Evolutionary conservation across 2,888 invertebrate genomes (phyloP), one percentile per base, ranked within the genome.

Genomic region (Dolichomitus sp.): DNA sequence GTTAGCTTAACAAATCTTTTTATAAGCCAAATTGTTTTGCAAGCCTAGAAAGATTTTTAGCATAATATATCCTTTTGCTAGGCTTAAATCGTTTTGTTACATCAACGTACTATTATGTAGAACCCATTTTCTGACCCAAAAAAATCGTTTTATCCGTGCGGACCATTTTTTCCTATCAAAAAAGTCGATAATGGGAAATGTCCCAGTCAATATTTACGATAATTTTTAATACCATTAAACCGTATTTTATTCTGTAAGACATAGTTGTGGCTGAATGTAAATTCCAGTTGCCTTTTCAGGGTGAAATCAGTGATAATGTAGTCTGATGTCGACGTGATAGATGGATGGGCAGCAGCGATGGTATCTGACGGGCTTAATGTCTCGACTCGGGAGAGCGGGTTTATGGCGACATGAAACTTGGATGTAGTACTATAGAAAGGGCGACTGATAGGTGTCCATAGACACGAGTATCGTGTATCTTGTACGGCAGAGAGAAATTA

Each of bases 391-490:
- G 59, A 17, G 59, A 59, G 33, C 14, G 6, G 23, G 19, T 23
- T 42, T 40, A 42, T 23, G 6, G 4, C 11, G 17, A 42, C 17
- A 42, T 63, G 63, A 23, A 37, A 63, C 17, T 61, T 40, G 61
- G 17, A 37, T 61, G 61, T 9, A 17, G 17, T 19, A 17, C 37
- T 27, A 37, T 40, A 61, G 61, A 61, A 40, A 17, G 19, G 61
- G 5, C 12, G 23, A 23, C 42, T 19, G 63, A 23, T 17, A 4
- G 63, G 23, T 7, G 11, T 40, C 11, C 11, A 19, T 40, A 40
- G 42, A 42, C 23, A 14, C 19, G 23, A 23, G 63, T 42, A 23
- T 63, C 63, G 19, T 63, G 42, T 42, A 63, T 23, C 63, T 63
- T 42, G 42, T 23, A 23, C 19, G 42, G 23, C 42, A 23, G 19